Evolutionary conservation across 1,140 invertebrate genomes (phyloP).

Genomic region (Drosophila santomea): DNA sequence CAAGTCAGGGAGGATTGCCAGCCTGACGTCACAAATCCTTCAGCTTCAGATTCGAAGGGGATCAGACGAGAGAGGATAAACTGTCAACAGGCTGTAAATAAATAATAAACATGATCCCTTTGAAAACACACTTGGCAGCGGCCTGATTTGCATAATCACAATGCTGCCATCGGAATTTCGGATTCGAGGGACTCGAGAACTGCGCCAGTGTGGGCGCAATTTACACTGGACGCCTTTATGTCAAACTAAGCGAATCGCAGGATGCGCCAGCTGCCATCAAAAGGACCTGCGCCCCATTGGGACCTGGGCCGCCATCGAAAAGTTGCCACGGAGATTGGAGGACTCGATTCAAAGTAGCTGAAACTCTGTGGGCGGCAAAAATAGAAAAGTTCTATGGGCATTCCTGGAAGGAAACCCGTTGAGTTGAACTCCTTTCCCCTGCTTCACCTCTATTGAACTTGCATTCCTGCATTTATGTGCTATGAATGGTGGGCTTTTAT

Average conservation of each 20-base stretch:
- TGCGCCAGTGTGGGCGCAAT: not conserved
- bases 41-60: conserved; percentile 32
- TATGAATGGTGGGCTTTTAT: conserved; percentile 5
- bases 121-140: conserved; percentile 67
- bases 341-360: conserved; percentile 19
- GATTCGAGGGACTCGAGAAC: not conserved
- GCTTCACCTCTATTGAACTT: conserved; percentile 1
- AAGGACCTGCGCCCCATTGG: conserved; percentile 17
- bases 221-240: conserved; percentile 24
- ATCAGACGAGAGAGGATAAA: conserved; percentile 42
- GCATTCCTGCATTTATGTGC: conserved; percentile 36
- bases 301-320: conserved; percentile 22
- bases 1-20: not conserved
- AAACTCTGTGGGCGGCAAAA: conserved; percentile 28
- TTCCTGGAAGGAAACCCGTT: conserved; percentile 1
- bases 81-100: conserved; percentile 77
- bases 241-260: conserved; percentile 36
- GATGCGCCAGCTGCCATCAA: conserved; percentile 42
- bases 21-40: conserved; percentile 68
- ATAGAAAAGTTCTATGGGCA: conserved; percentile 29
- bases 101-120: conserved; percentile 80
- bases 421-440: conserved; percentile 10
- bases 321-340: conserved; percentile 44
- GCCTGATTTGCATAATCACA: conserved; percentile 76
- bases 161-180: conserved; percentile 44